Base-by-base conservation (phyloP, 2,113 vertebrate genomes). In the Corythornis vintsioides region DNA sequence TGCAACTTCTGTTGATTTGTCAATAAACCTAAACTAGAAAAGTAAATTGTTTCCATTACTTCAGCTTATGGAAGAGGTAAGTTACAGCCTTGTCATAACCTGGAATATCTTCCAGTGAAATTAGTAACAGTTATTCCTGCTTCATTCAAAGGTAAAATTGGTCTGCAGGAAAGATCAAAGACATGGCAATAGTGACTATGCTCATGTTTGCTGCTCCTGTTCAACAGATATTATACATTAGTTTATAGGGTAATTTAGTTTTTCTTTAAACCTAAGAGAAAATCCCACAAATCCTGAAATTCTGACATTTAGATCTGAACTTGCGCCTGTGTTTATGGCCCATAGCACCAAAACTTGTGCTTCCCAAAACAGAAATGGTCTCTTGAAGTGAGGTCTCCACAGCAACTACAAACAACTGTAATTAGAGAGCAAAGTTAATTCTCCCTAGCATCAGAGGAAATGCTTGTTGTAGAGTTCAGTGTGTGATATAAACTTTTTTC, bases 211-310 rank as follows among this genome's bases (percentile, higher is more conserved):
- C 12, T 87, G 31, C 11, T 67, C 3, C 10, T 35, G 3, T 38
- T 7, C 20, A 77, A 5, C 0, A 0, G 47, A 78, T 5, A 3
- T 56, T 71, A 38, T 5, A 7, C 16, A 29, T 22, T 84, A 48
- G 7, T 31, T 10, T 17, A 28, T 4, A 56, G 31, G 26, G 71
- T 22, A 72, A 5, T 38, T 61, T 22, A 16, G 3, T 7, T 55
- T 55, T 78, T 63, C 47, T 64, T 57, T 25, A 71, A 84, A 75
- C 4, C 4, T 21, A 77, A 64, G 7, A 60, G 17, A 78, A 81
- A 74, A 89, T 60, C 17, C 21, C 42, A 25, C 70, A 84, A 85
- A 48, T 47, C 13, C 29, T 77, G 48, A 75, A 86, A 69, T 76
- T 13, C 38, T 74, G 7, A 4, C 17, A 20, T 21, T 15, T 67